Evolutionary conservation across 2,113 vertebrate genomes (phyloP), one percentile per base, ranked within the genome.

Genomic region (Heterocephalus glaber): DNA sequence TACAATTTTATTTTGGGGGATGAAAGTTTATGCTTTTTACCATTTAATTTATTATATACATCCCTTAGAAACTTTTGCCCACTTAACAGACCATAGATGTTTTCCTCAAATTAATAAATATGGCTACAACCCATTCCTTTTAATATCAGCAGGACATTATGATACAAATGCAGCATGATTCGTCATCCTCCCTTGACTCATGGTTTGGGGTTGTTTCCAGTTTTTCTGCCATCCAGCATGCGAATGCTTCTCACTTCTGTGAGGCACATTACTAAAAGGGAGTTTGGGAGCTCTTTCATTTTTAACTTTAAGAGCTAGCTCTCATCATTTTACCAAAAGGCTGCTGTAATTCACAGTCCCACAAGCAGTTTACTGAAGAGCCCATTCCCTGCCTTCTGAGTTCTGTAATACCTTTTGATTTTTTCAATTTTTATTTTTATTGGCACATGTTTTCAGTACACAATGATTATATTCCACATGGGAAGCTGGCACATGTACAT

Each of bases 221-320:
- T 33, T 93, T 82, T 86, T 72, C 65, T 52, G 30, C 28, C 16
- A 85, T 33, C 68, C 30, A 47, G 3, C 14, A 68, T 88, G 33
- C 11, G 19, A n/a, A 2, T 79, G 24, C 30, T 92, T 88, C 86
- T 90, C 82, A 68, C 85, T 89, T 94, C 82, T 91, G 47, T 86
- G 47, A 56, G 74, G 3, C 61, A 92, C 66, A 28, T 80, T 90
- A 52, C 26, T 30, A 87, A 60, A 9, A 54, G 0, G 9, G 16
- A 30, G 20, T 49, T 28, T 74, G 26, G 54, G 20, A 17, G 28
- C 19, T 16, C 79, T 47, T 92, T 30, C 12, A 5, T 88, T 81
- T 82, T 56, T 41, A 28, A 60, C 19, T 86, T 84, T 60, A 72
- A 74, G 94, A 84, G 4, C 30, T 92, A 68, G 6, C 44, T 92